Conservation (phyloP, 2,888 invertebrate species). For the Melipona beecheii region DNA sequence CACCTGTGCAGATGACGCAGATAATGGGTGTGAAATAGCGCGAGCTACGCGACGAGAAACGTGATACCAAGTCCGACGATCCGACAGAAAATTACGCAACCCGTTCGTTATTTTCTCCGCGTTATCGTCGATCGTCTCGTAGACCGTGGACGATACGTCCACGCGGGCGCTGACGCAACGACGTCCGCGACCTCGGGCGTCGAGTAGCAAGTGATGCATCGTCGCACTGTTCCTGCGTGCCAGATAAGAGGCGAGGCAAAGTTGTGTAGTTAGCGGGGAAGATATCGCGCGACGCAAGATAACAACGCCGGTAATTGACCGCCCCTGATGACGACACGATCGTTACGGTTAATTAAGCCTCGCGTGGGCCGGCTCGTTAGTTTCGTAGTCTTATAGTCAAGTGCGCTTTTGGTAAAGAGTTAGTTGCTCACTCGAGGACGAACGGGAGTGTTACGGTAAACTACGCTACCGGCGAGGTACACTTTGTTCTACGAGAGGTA, state of each 20-base stretch:
- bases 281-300: conserved; percentile 24
- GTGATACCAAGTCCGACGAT: not conserved
- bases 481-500: too few relatives aligned
- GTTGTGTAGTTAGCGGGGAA: conserved; percentile 15
- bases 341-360: conserved; percentile 35
- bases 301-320: conserved; percentile 45
- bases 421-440: not conserved
- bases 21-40: not conserved
- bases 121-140: not conserved
- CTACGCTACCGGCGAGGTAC: too few relatives aligned
- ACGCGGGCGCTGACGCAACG: not conserved
- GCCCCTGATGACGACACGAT: conserved; percentile 22
- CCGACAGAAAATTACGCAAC: not conserved
- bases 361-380: conserved; percentile 32
- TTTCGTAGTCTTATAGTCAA: conserved; percentile 6
- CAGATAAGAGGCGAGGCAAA: conserved; percentile 19
- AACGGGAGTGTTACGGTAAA: not conserved
- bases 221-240: not conserved
- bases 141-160: not conserved
- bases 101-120: not conserved
- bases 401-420: conserved; percentile 4
- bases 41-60: not conserved
- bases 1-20: too few relatives aligned
- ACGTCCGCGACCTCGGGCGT: not conserved
- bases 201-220: too few relatives aligned